These are phyloP conservation scores for Platysteira castanea DNA, from an alignment of 2,113 vertebrate genomes.

Conservation along the genomic window DNA sequence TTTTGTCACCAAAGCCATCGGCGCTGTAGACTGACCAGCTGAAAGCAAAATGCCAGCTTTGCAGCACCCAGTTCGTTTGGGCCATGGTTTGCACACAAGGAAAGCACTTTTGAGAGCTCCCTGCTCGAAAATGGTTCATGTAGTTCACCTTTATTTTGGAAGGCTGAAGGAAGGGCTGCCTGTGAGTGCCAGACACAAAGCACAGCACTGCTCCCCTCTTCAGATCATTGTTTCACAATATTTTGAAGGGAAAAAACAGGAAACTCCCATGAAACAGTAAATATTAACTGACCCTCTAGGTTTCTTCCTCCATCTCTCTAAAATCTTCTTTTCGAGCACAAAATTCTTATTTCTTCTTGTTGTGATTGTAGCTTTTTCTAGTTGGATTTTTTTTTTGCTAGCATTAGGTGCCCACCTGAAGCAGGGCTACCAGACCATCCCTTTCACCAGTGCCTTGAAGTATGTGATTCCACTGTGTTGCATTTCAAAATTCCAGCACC, in stretches of 20 bases:
- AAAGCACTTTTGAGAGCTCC: not conserved
- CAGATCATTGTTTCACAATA: not conserved
- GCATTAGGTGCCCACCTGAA: not conserved
- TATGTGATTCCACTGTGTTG: not conserved
- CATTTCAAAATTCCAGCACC: not conserved
- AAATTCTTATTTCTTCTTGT: not conserved
- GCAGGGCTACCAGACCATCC: not conserved
- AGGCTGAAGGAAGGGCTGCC: not conserved
- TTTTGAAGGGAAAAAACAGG: not conserved
- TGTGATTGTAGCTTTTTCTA: not conserved
- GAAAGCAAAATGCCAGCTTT: not conserved
- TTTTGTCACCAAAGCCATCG: fast-evolving
- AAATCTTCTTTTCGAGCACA: not conserved
- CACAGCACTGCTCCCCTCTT: not conserved
- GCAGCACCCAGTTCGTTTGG: not conserved
- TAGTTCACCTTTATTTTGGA: not conserved
- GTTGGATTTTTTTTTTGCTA: not conserved
- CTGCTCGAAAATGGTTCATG: not conserved
- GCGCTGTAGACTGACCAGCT: not conserved
- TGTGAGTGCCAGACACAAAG: not conserved
- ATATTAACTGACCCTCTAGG: not conserved
- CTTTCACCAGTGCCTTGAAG: not conserved
- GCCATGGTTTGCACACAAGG: not conserved
- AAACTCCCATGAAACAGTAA: not conserved
- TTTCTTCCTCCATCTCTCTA: not conserved